Evolutionary conservation across 2,113 vertebrate species (phyloP), one percentile per base, ranked within the genome.

Genomic region (Triplophysa rosa): DNA sequence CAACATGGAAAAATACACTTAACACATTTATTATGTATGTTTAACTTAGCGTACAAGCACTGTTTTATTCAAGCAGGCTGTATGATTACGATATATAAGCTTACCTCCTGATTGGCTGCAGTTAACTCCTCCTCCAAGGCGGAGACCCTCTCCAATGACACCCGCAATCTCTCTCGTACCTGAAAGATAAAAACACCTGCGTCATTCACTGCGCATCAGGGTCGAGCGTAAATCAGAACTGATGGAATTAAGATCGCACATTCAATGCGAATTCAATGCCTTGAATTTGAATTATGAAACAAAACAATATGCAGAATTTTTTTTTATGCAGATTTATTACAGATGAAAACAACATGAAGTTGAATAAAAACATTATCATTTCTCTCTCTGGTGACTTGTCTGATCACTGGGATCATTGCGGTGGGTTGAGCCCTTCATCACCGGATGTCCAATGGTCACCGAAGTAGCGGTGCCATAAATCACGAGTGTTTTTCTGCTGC

Each of bases 121-220:
- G 94, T 84, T 89, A 96, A 91, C 93, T 96, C 95, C 91, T 95
- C 95, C 93, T 96, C 95, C 93, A 96, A 91, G 83, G 93, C 94
- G 83, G 94, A 95, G 88, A 96, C 95, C 91, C 95, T 95, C 92
- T 96, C 95, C 89, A 96, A 93, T 89, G 95, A 95, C 92, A 96
- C 94, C 84, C 95, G 94, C 90, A 96, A 92, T 89, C 95, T 93
- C 91, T 96, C 95, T 89, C 95, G 94, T 86, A 96, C 95, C 95
- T 96, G 90, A 10, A 70, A 21, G 0, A 4, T 1, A 19, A 16
- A 66, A 68, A 26, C 17, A 1, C 14, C 21, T 11, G 8, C 1
- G 4, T 3, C 19, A 24, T 23, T 13, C 29, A 33, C 19, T 61
- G 47, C n/a, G 13, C n/a, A 19, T 12, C 16, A 29, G 2, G 24